phyloP scores from a whole-genome alignment of 2,797 vertebrate genomes.

The Crenichthys baileyi region DNA sequence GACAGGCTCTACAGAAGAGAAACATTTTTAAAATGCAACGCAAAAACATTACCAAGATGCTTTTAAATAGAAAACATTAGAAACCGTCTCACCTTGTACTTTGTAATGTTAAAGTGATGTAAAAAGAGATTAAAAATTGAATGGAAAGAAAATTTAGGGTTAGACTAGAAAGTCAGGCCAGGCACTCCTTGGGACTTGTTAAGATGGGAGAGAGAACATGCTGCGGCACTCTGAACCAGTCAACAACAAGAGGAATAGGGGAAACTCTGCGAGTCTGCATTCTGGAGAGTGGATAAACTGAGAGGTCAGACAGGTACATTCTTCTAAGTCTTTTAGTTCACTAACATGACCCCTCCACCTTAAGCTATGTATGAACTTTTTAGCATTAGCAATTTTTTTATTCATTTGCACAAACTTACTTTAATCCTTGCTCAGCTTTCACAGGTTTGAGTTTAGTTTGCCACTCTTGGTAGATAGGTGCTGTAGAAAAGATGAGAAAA shows the following conservation, averaged over 20 bases:
- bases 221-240: conserved; percentile 66
- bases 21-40: background rate
- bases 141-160: conserved; percentile 45
- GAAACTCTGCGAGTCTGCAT: conserved; percentile 35
- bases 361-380: conserved; percentile 17
- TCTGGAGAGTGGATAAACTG: conserved; percentile 65
- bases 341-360: conserved; percentile 24
- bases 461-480: conserved; percentile 62
- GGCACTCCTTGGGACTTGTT: conserved; percentile 63
- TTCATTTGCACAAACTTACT: conserved; percentile 64
- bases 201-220: conserved; percentile 65
- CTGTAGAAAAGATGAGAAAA: conserved; percentile 32
- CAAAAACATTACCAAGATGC: background rate
- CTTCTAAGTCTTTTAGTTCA: conserved; percentile 30
- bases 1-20: conserved; percentile 39
- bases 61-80: conserved; percentile 8
- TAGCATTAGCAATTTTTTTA: conserved; percentile 17
- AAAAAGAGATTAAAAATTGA: conserved; percentile 21
- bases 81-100: conserved; percentile 61
- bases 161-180: conserved; percentile 57
- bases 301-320: conserved; percentile 46
- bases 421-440: conserved; percentile 43
- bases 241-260: conserved; percentile 61
- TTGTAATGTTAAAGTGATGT: conserved; percentile 23
- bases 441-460: conserved; percentile 78